Evolutionary conservation across 2,113 vertebrate species (phyloP).

Genomic region (Plotosus lineatus): DNA sequence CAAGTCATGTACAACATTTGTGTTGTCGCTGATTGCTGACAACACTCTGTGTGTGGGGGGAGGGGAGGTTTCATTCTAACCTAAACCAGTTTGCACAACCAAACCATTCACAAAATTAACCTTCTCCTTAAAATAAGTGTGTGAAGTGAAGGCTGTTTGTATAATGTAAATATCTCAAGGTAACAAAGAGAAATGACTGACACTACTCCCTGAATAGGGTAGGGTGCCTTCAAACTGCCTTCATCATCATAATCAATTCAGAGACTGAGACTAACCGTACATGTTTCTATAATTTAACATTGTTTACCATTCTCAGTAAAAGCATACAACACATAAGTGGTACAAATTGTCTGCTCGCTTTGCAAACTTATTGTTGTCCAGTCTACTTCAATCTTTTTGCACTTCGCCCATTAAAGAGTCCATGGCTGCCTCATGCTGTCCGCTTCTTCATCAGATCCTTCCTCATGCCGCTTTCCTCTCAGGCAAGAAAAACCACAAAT

Average conservation of each 20-base stretch:
- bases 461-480: constrained; percentile 49
- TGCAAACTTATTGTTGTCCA: constrained; percentile 29
- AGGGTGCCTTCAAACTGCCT: constrained; percentile 23
- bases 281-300: constrained; percentile 35
- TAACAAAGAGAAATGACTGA: constrained; percentile 23
- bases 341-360: constrained; percentile 17
- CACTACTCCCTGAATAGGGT: constrained; percentile 23
- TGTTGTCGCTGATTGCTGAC: constrained; percentile 41
- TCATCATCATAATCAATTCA: constrained; percentile 8
- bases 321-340: constrained; percentile 33
- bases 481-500: constrained; percentile 92
- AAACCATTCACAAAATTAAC: constrained; percentile 73
- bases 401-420: constrained; percentile 46
- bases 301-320: constrained; percentile 34
- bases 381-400: constrained; percentile 40
- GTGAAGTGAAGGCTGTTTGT: constrained; percentile 42
- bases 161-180: constrained; percentile 42
- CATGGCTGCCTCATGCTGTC: constrained; percentile 15
- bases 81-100: constrained; percentile 77
- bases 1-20: constrained; percentile 15
- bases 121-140: constrained; percentile 65
- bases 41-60: too few relatives aligned
- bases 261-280: background rate
- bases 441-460: constrained; percentile 15
- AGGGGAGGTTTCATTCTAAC: too few relatives aligned